phyloP scores from a whole-genome alignment of 2,888 invertebrate species.

The Dyspetes luteomarginatus region DNA sequence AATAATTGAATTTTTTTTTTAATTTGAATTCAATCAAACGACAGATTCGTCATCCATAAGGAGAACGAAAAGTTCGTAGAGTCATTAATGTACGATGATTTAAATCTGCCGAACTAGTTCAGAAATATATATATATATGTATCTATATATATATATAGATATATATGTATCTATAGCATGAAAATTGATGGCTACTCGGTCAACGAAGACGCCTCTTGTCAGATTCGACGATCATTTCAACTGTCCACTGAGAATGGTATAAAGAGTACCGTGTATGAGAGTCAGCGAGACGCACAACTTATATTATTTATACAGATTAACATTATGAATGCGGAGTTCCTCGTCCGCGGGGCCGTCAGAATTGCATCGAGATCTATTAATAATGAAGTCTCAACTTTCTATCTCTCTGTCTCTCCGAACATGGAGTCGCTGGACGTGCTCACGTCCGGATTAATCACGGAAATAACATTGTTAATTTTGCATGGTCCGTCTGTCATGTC shows the following conservation, averaged over 20 bases:
- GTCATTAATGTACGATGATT: background rate
- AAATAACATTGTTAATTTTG: conserved; percentile 74
- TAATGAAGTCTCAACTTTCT: conserved; percentile 38
- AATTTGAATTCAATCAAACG: background rate
- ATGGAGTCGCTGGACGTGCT: conserved; percentile 31
- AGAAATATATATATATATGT: no score
- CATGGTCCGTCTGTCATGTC: conserved; percentile 69
- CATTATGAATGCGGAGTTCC: conserved; percentile 6
- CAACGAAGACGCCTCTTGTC: conserved; percentile 28
- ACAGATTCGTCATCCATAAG: conserved; percentile 10
- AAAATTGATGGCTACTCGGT: conserved; percentile 40
- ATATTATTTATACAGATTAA: background rate
- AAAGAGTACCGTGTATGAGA: background rate
- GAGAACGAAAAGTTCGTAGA: background rate
- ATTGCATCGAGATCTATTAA: conserved; percentile 60
- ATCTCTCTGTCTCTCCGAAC: conserved; percentile 10
- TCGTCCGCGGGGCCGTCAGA: conserved; percentile 29
- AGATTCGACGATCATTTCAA: conserved; percentile 12
- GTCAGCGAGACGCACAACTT: conserved; percentile 10
- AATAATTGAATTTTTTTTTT: background rate
- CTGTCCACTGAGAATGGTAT: background rate
- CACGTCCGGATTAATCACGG: conserved; percentile 74
- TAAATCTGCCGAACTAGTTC: background rate
- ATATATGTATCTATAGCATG: background rate
- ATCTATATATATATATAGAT: no score